Percentiles rank a stretch among this genome's conserved stretches.
phyloP scores from a whole-genome alignment of 2,888 invertebrate genomes.

The Polydesmus complanatus region DNA sequence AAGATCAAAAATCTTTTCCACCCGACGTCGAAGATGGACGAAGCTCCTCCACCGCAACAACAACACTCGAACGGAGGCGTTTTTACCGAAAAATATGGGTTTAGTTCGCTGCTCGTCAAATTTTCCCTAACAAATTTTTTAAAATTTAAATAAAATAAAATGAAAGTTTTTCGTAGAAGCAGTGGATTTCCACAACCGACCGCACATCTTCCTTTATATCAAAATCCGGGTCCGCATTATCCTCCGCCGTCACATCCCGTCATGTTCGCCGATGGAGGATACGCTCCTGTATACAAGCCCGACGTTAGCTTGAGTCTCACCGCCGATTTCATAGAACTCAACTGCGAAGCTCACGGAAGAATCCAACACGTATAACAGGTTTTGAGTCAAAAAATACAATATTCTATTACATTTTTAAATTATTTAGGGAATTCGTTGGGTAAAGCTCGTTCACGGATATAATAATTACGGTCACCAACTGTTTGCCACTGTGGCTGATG shows the following conservation, averaged over 20 bases:
- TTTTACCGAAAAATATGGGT: not conserved
- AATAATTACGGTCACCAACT: slow-evolving; percentile 15
- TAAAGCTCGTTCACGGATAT: slow-evolving; percentile 14
- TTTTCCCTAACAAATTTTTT: too few species aligned
- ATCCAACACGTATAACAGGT: slow-evolving; percentile 12
- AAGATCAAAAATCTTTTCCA: not conserved
- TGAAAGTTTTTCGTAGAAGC: too few species aligned
- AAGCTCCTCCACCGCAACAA: too few species aligned
- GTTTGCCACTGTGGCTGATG: slow-evolving; percentile 18
- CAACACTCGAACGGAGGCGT: not conserved
- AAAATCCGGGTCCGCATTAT: not conserved
- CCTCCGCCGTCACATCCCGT: not conserved
- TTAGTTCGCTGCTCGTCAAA: too few species aligned
- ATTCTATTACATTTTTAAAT: slow-evolving; percentile 1
- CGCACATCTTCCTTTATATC: not conserved
- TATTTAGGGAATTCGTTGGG: slow-evolving; percentile 17
- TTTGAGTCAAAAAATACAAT: not conserved
- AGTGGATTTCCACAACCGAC: not conserved
- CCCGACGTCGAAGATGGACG: not conserved
- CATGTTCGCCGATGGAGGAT: slow-evolving; percentile 14
- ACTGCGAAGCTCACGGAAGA: slow-evolving; percentile 16
- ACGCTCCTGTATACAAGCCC: slow-evolving; percentile 16
- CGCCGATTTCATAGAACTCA: slow-evolving; percentile 17
- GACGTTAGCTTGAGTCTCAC: slow-evolving; percentile 12
- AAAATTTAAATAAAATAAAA: too few species aligned